Conservation (phyloP, 2,113 vertebrate genomes). For the Leptosomus discolor region DNA sequence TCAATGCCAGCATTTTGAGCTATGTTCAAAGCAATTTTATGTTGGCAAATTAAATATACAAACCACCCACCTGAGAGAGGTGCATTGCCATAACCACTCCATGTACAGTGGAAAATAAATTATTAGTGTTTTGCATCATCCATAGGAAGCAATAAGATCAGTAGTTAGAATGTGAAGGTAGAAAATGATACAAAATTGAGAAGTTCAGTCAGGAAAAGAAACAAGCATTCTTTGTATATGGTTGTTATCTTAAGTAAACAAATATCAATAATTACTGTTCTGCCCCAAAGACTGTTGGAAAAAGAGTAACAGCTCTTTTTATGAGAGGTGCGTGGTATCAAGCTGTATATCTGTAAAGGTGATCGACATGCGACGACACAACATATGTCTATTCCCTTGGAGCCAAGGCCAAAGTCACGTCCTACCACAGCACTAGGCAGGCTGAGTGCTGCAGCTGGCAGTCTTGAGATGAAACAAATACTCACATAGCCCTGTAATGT, state of each 20-base stretch:
- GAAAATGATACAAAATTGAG: conserved; percentile 11
- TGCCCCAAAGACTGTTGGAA: not conserved
- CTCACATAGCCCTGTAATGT: fast-evolving
- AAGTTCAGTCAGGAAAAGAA: not conserved
- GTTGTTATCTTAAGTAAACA: not conserved
- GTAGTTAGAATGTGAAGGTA: not conserved
- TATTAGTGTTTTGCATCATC: not conserved
- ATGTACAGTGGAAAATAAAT: conserved; percentile 11
- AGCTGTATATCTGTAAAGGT: not conserved
- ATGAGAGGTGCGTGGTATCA: not conserved
- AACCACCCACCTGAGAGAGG: conserved; percentile 14
- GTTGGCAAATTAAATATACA: conserved; percentile 44
- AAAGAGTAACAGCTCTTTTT: not conserved
- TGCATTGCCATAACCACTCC: not conserved
- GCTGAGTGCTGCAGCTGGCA: not conserved
- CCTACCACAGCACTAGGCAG: not conserved
- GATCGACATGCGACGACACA: fast-evolving
- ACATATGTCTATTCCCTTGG: not conserved
- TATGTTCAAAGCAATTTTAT: conserved; percentile 50
- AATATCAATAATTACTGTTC: not conserved
- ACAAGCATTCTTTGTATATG: not conserved
- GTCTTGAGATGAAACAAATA: not conserved
- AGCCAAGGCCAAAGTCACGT: fast-evolving
- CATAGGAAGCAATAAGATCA: conserved; percentile 18
- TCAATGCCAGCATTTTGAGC: not conserved